These are phyloP conservation scores for Microchirus variegatus DNA, from an alignment of 2,797 vertebrate species.

Conservation along the genomic window DNA sequence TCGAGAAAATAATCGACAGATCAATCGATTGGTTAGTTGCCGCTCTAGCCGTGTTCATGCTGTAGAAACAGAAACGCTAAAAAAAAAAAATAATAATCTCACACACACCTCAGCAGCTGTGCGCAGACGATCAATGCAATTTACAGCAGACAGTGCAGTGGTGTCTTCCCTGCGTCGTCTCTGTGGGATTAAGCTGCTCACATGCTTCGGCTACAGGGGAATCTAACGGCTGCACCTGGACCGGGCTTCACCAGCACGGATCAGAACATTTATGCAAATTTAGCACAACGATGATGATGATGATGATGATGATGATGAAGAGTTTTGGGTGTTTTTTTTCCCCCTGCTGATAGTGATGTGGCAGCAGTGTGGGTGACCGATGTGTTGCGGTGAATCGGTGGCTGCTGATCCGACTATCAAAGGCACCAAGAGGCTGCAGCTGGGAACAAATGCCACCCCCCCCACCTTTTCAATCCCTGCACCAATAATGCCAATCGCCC, in stretches of 20 bases:
- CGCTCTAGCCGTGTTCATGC: too few species aligned
- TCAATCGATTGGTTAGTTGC: too few species aligned
- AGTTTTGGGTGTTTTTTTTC: conserved; percentile 17
- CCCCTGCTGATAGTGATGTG: conserved; percentile 1
- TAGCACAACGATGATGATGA: too few species aligned
- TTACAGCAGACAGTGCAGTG: conserved; percentile 37
- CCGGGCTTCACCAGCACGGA: conserved; percentile 36
- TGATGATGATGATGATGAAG: conserved; percentile 1
- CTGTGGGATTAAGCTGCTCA: conserved; percentile 49
- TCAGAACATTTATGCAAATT: conserved; percentile 51
- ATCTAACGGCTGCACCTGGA: conserved; percentile 64
- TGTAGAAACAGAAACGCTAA: too few species aligned
- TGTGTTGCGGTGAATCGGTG: conserved; percentile 23
- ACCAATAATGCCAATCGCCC: conserved; percentile 50
- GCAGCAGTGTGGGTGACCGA: conserved; percentile 21
- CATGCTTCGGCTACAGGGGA: conserved; percentile 38
- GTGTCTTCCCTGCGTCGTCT: conserved; percentile 55
- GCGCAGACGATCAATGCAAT: conserved; percentile 49
- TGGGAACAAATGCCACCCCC: conserved; percentile 73
- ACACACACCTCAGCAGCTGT: not conserved
- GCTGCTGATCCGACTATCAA: conserved; percentile 51
- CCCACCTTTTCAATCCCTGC: conserved; percentile 35
- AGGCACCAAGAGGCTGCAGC: conserved; percentile 66
- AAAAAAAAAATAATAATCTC: too few species aligned
- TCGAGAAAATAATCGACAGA: too few species aligned